Base-by-base conservation (phyloP, 1,140 invertebrate genomes). In the Drosophila triauraria region DNA sequence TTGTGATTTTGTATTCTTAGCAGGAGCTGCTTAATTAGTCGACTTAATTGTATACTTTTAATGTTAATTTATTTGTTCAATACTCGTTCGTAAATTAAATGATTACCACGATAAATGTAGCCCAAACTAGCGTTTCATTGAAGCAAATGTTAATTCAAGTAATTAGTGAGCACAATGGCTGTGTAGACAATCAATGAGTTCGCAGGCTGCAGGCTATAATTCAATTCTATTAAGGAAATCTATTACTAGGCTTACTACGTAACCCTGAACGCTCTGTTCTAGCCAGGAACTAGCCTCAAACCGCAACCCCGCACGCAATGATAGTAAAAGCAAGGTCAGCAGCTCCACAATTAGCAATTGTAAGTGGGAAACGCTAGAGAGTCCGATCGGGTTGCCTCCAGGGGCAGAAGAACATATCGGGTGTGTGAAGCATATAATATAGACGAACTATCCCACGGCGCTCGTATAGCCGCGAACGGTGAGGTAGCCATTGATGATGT, bases 401-500 rank as follows among this genome's bases (percentile, higher is more conserved):
- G 54, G 30, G 42, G 30, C 38, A 20, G 42, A 44, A 20, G 15
- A 35, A 30, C 30, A 27, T 23, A 32, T 20, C 35, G 40, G 8
- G 0, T 56, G 12, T 46, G 20, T 12, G 42, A 30, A 12, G 10
- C 17, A 27, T 30, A 62, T 50, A 23, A 30, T 40, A n/a, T 17
- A 40, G 13, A 50, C 17, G 30, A 7, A 50, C 47, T 90, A 88
- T 63, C 96, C 96, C 57, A 98, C 96, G 87, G 97, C 96, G 90
- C 96, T 97, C 46, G 95, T 97, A 9, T 97, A 97, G 91, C 97
- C 97, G 70, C 98, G 94, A 30, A 98, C 93, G 48, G 97, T 95
- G 56, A 99, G 92, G 93, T 98, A 98, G 25, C 97, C 97, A 63
- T 97, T 96, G 30, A 97, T 97, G 76, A 98, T 97, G 90, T 98